Percentiles rank a stretch among this genome's conserved stretches.
Evolutionary conservation across 2,113 vertebrate genomes (phyloP).

Genomic region (Corythaeola cristata): DNA sequence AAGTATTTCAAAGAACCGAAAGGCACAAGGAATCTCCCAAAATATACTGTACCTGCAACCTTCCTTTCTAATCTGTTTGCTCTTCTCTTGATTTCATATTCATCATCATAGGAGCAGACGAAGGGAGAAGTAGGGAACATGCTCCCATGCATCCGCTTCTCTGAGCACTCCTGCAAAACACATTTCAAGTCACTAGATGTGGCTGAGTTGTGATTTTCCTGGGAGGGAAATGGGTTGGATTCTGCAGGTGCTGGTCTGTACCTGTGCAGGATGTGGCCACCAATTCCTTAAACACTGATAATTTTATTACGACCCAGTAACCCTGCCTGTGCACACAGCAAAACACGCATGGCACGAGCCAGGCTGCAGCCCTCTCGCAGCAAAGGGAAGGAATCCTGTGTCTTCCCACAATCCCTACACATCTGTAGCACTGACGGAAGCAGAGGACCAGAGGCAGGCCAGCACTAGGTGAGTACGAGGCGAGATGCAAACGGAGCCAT

Average conservation of each 20-base stretch:
- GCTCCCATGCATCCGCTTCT: conserved; percentile 73
- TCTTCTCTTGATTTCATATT: conserved; percentile 67
- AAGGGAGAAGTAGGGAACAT: conserved; percentile 75
- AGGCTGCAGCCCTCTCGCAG: neutral
- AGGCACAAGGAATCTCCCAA: neutral
- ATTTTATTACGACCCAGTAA: neutral
- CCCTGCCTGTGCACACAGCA: too few relatives aligned
- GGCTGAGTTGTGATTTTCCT: neutral
- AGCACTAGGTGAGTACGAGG: neutral
- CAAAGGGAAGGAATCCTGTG: accelerated
- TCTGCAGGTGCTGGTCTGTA: neutral
- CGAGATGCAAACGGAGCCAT: accelerated
- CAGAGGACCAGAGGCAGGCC: too few relatives aligned
- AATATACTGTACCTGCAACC: conserved; percentile 70
- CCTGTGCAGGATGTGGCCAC: neutral
- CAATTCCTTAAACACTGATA: neutral
- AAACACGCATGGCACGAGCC: neutral
- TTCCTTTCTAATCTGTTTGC: conserved; percentile 70
- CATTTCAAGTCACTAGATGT: neutral
- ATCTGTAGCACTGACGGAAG: accelerated
- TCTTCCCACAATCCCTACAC: neutral
- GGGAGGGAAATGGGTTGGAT: neutral
- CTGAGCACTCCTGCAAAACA: conserved; percentile 79
- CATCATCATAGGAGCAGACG: conserved; percentile 75
- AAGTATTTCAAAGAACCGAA: neutral